Base-by-base conservation (phyloP, 2,888 invertebrate species). In the Epiblema foenella region DNA sequence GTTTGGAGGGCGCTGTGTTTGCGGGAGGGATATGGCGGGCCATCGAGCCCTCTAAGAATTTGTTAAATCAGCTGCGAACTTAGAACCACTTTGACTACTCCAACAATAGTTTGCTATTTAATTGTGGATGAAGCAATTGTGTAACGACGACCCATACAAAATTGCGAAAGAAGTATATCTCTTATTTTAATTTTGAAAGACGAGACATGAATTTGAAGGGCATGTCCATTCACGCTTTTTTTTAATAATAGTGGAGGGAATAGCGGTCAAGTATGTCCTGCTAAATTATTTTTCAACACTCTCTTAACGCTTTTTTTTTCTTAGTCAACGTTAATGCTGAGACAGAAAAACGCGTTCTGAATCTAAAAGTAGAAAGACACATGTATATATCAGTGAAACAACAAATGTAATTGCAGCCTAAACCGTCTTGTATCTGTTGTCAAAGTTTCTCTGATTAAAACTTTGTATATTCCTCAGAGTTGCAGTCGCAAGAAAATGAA, bases 1-100 rank as follows among this genome's bases (percentile, higher is more conserved):
- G 68, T 83, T 82, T 80, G 72, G 74, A 82, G 76, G 77, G 79
- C 76, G 75, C 76, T 75, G 77, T 79, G 76, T 79, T 79, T 78
- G 81, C 76, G 81, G 78, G 78, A 76, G 69, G 76, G 64, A 63
- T 73, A 64, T 75, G 75, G 78, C 42, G 51, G 24, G 17, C 51
- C 51, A 57, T 51, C 57, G 59, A 65, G 58, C 15, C 39, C 59
- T 75, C 64, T 69, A 67, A 66, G 72, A 70, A 65, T 68, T 68
- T 69, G 73, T 75, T 69, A 63, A 71, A 73, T 71, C 75, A 77
- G 58, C 73, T 75, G 74, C 63, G 39, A 73, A 67, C 59, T 54
- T 66, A 52, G 54, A 54, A 54, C 56, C 59, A 17, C 29, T 69
- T 64, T 59, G 58, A 65, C 58, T 65, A 29, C 42, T 42, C 37